These are phyloP conservation scores for Scaptomyza caliginosa DNA, from an alignment of 2,888 invertebrate species.

Conservation along the genomic window DNA sequence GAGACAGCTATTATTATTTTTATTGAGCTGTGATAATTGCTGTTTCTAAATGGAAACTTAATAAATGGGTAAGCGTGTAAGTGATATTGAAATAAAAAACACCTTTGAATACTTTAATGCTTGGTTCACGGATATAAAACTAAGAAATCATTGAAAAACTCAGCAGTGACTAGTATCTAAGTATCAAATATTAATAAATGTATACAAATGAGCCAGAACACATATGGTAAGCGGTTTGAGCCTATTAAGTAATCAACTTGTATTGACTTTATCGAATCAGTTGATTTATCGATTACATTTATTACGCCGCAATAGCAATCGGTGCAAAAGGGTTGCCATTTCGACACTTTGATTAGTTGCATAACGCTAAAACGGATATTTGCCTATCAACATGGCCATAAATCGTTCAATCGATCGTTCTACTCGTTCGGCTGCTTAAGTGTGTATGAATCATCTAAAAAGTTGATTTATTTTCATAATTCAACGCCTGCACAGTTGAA, in stretches of 20 bases:
- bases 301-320: slow-evolving; percentile 1
- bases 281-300: slow-evolving; percentile 49
- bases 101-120: neutral
- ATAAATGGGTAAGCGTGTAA: neutral
- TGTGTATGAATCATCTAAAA: slow-evolving; percentile 57
- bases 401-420: slow-evolving; percentile 45
- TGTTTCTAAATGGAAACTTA: neutral
- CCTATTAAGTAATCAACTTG: neutral
- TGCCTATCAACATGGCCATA: slow-evolving; percentile 72
- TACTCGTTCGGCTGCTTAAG: slow-evolving; percentile 11
- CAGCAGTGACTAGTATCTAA: too few species aligned
- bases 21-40: slow-evolving; percentile 3
- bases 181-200: neutral
- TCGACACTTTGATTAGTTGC: slow-evolving; percentile 39
- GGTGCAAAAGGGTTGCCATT: slow-evolving; percentile 15
- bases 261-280: slow-evolving; percentile 12
- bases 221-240: neutral
- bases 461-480: slow-evolving; percentile 42
- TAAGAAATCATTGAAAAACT: too few species aligned
- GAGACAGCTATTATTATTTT: neutral
- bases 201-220: neutral
- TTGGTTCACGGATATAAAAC: neutral
- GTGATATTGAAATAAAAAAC: neutral
- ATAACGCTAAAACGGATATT: slow-evolving; percentile 57
- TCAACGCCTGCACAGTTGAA: slow-evolving; percentile 61